Conservation (phyloP, 2,113 vertebrate genomes). For the Sceloporus undulatus region DNA sequence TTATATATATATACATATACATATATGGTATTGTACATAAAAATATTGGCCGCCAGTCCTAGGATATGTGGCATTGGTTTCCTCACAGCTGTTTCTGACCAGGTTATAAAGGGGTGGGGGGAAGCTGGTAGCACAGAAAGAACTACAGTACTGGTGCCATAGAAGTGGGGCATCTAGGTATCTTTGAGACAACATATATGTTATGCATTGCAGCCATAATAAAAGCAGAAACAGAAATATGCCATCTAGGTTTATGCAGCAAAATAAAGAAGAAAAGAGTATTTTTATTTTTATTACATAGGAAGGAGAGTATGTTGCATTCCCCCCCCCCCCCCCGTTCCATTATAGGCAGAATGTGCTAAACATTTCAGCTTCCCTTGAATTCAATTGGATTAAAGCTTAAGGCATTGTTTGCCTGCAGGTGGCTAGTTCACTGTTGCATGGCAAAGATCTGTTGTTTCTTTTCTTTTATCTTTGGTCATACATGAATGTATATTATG, state of each 20-base stretch:
- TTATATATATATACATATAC: background rate
- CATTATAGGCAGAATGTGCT: background rate
- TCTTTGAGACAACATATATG: background rate
- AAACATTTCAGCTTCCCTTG: slow-evolving; percentile 1
- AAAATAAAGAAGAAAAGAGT: background rate
- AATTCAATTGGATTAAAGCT: background rate
- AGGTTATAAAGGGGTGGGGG: background rate
- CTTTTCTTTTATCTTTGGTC: background rate
- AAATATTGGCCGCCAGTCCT: background rate
- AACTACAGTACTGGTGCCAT: background rate
- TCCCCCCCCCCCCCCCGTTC: background rate
- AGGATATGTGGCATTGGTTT: background rate
- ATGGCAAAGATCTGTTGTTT: background rate
- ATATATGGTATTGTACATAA: background rate
- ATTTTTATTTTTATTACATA: background rate
- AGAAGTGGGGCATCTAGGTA: background rate
- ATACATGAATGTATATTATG: background rate
- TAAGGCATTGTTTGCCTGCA: background rate
- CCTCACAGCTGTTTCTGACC: background rate
- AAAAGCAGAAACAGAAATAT: background rate
- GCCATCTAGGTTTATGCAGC: background rate
- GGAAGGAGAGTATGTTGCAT: background rate
- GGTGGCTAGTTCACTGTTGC: background rate
- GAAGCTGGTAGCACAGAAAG: background rate
- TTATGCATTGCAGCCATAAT: background rate